Evolutionary conservation across 1,140 invertebrate genomes (phyloP).

Genomic region (Drosophila sucinea): DNA sequence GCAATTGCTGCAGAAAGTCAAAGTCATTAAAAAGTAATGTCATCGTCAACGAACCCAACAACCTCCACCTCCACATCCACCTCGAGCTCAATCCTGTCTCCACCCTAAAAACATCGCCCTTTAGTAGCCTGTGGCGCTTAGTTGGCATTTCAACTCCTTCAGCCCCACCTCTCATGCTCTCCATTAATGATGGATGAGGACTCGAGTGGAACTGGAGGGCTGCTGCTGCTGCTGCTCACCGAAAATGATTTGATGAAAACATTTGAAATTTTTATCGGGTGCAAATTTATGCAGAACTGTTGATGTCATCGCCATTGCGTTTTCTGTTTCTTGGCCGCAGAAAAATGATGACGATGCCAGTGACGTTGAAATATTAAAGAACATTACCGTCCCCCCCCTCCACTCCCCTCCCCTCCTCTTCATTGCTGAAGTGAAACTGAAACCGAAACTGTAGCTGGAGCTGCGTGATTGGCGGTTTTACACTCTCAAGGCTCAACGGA

Average conservation of each 20-base stretch:
- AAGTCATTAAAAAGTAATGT: constrained; percentile 82
- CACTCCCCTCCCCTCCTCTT: background rate
- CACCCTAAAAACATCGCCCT: background rate
- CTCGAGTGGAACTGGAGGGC: constrained; percentile 37
- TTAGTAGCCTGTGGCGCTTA: constrained; percentile 46
- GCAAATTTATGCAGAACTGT: constrained; percentile 82
- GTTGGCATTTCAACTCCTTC: constrained; percentile 66
- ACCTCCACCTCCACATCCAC: constrained; percentile 17
- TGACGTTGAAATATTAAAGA: constrained; percentile 79
- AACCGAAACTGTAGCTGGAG: constrained; percentile 18
- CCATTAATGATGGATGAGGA: constrained; percentile 80
- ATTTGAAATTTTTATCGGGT: constrained; percentile 82
- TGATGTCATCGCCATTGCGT: constrained; percentile 71
- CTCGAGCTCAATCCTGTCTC: background rate
- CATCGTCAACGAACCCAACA: constrained; percentile 68
- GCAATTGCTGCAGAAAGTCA: constrained; percentile 79
- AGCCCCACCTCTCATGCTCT: constrained; percentile 41
- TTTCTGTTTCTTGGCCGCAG: constrained; percentile 45
- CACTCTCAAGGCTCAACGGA: constrained; percentile 20
- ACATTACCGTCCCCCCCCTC: constrained; percentile 58
- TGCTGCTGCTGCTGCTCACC: constrained; percentile 34
- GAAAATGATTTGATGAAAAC: constrained; percentile 81
- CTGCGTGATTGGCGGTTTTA: constrained; percentile 53
- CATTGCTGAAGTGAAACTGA: background rate
- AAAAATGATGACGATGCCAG: constrained; percentile 79